A percentile compares a stretch with the other conserved stretches of the same genome.
Conservation (phyloP, 30 jellyfish, hydroid and myxozoan genomes). For the Aurelia sp. region DNA sequence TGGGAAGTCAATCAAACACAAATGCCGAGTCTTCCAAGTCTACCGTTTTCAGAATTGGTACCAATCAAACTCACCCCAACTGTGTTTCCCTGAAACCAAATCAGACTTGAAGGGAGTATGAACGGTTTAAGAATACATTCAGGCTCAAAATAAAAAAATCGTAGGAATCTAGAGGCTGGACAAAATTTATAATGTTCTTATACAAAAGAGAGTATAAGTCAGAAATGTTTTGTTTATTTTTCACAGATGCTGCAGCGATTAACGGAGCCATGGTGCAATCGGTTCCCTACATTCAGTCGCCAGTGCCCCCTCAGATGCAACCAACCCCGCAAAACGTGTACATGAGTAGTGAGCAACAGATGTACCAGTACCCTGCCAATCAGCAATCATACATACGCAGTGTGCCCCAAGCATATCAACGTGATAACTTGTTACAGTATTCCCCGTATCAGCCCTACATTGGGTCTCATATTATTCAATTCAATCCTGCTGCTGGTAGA, state of each 20-base stretch:
- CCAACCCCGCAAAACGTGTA: constrained; percentile 14
- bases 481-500: constrained; percentile 39
- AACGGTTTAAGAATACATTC: no score
- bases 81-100: no score
- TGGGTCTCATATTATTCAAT: constrained; percentile 10
- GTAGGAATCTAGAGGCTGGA: no score
- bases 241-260: constrained; percentile 23
- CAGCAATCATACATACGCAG: constrained; percentile 43
- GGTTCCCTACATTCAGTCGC: constrained; percentile 33
- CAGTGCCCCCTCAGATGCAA: constrained; percentile 21
- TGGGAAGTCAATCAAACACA: no score
- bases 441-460: constrained; percentile 39
- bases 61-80: no score
- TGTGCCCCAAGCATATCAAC: constrained; percentile 14
- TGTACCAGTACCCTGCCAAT: constrained; percentile 16
- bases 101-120: no score
- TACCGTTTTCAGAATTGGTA: no score
- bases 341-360: constrained; percentile 6
- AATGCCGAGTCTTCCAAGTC: no score
- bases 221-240: not conserved
- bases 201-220: no score
- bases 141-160: no score
- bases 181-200: no score
- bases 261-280: not conserved
- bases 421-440: constrained; percentile 20